Percentiles rank a stretch among this genome's conserved stretches.
Conservation (phyloP, 2,113 vertebrate species). For the Tiliqua scincoides region DNA sequence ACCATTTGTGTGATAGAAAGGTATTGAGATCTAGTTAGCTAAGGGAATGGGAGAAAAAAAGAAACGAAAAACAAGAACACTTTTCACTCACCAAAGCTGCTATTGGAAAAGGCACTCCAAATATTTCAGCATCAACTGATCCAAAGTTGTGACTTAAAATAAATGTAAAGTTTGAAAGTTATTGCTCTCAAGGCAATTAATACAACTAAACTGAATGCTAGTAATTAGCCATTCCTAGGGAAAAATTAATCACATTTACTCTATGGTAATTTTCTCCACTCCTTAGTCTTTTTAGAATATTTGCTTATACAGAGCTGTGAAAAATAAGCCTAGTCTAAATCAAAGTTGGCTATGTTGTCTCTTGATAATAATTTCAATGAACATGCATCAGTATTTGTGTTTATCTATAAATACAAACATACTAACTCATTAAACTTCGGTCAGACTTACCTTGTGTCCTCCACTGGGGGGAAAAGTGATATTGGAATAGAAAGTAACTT, state of each 20-base stretch:
- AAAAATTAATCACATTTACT: not conserved
- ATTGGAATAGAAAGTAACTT: constrained; percentile 87
- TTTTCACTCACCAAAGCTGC: constrained; percentile 88
- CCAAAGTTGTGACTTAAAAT: constrained; percentile 87
- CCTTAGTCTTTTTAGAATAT: not conserved
- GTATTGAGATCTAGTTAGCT: no score
- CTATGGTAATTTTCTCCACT: not conserved
- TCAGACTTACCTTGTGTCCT: constrained; percentile 87
- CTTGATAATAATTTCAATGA: not conserved
- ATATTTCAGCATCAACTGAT: constrained; percentile 84
- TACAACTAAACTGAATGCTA: not conserved
- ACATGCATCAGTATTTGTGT: not conserved
- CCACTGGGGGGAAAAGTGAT: constrained; percentile 88
- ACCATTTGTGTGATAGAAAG: no score
- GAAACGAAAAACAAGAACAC: no score
- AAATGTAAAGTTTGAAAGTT: not conserved
- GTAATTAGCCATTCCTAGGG: not conserved
- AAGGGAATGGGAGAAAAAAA: not conserved
- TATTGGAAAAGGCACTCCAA: constrained; percentile 89
- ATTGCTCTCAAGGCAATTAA: not conserved
- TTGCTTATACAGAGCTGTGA: not conserved
- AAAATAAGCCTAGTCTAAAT: not conserved
- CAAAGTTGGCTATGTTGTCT: not conserved
- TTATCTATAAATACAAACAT: not conserved
- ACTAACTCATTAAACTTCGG: not conserved